Percentiles rank a stretch among this genome's conserved stretches.
phyloP scores from a whole-genome alignment of 2,888 invertebrate genomes.

The Pristionchus fissidentatus region DNA sequence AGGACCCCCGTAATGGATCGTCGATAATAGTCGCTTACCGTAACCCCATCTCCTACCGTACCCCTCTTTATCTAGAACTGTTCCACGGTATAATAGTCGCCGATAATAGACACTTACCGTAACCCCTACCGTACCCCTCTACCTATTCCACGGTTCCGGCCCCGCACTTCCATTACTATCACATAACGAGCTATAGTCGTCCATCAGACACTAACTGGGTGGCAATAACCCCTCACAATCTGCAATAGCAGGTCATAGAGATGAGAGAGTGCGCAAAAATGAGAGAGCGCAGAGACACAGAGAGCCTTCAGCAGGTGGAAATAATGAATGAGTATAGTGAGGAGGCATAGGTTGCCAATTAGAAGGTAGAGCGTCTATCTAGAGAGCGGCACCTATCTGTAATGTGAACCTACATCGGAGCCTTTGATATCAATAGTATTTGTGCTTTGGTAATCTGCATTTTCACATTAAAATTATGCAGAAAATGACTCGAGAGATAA shows the following conservation, averaged over 20 bases:
- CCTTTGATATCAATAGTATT: too few relatives aligned
- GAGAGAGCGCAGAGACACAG: not conserved
- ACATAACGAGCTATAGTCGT: slow-evolving; percentile 15
- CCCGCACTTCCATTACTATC: slow-evolving; percentile 37
- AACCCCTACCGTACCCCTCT: not conserved
- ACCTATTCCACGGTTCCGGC: too few relatives aligned
- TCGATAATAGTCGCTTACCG: too few relatives aligned
- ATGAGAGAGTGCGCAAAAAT: not conserved
- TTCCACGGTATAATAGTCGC: too few relatives aligned
- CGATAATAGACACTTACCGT: too few relatives aligned
- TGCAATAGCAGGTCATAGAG: not conserved
- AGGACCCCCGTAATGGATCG: too few relatives aligned
- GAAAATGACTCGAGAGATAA: too few relatives aligned
- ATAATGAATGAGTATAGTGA: slow-evolving; percentile 34
- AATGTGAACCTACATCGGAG: not conserved
- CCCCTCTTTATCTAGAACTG: not conserved
- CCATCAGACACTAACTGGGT: slow-evolving; percentile 2
- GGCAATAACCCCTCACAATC: not conserved
- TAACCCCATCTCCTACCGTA: too few relatives aligned
- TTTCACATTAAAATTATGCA: too few relatives aligned
- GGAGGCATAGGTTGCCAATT: slow-evolving; percentile 6
- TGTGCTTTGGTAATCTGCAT: too few relatives aligned
- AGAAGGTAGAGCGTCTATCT: not conserved
- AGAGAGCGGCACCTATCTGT: not conserved
- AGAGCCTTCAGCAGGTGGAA: slow-evolving; percentile 33